phyloP scores from a whole-genome alignment of 2,113 vertebrate species.

The Illadopsis cleaveri region DNA sequence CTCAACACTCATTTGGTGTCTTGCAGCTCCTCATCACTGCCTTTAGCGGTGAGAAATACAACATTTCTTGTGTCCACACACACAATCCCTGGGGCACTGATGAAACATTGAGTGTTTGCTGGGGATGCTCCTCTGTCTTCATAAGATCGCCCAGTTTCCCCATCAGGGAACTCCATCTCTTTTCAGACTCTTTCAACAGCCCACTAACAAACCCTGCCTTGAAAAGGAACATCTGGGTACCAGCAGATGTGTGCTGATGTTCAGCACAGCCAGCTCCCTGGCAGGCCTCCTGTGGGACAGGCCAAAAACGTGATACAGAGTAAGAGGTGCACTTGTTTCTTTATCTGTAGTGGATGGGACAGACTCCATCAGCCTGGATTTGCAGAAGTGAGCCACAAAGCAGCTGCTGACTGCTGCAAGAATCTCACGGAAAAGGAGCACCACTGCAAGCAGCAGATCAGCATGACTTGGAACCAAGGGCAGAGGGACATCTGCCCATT shows the following conservation, averaged over 20 bases:
- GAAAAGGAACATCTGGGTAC: background rate
- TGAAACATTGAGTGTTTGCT: accelerated
- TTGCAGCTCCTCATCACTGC: background rate
- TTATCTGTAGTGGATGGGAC: background rate
- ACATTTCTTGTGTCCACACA: background rate
- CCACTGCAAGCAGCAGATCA: background rate
- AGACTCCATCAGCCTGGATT: background rate
- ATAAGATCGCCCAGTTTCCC: background rate
- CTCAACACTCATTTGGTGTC: background rate
- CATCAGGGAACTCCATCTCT: background rate
- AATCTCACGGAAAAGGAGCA: background rate
- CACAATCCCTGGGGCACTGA: background rate
- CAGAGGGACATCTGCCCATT: background rate
- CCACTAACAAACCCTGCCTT: background rate
- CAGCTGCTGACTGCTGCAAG: background rate
- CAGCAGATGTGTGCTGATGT: background rate
- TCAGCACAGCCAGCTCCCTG: background rate
- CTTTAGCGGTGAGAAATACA: background rate
- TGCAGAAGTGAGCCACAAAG: background rate
- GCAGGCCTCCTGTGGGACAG: background rate
- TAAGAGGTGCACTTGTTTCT: background rate
- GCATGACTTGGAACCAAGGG: background rate
- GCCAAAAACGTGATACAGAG: background rate
- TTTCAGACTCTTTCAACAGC: background rate
- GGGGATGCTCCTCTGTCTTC: background rate